Base-by-base conservation (phyloP, 2,113 vertebrate species). In the Taurulus bubalis region DNA sequence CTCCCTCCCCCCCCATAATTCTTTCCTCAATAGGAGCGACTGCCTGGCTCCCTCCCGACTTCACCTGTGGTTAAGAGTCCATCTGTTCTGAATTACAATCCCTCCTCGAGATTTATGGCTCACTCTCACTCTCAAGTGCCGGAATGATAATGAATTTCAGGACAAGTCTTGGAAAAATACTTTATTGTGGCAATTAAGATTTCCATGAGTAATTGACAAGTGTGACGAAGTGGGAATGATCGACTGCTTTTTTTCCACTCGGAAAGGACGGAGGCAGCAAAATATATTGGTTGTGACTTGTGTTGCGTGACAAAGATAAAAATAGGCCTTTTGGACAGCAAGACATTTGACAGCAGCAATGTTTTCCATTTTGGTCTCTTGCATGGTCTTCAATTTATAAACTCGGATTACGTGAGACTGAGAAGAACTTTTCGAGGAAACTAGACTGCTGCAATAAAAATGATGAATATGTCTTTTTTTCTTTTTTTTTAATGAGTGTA, bases 1-100 rank as follows among this genome's bases (percentile, higher is more conserved):
- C 26, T 6, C 30, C 66, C 40, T 11, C 75, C 30, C 42, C 20
- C 62, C 58, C 75, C 36, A 45, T 16, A 40, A 67, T 28, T 79
- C 80, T 51, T 65, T 64, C 60, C 82, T 85, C 82, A 79, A 69
- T 83, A 30, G 72, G 79, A 85, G 82, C 72, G 85, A 90, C 85
- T 65, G 79, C 69, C 87, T 83, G 90, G 83, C 92, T 60, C 58
- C 79, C 75, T 85, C 89, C 87, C 84, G 73, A 83, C 86, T 82
- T 95, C 93, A 96, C 95, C 95, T 95, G 94, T 93, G 94, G 94
- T 95, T 95, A 90, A 68, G 85, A 74, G 75, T 91, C 90, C 94
- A 95, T 95, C 92, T 95, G 95, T 90, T 94, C 83, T 58, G 64
- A 90, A 92, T 95, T 95, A 95, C 85, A 71, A 75, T 91, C 85